Percentiles rank a stretch among this genome's conserved stretches.
phyloP scores from a whole-genome alignment of 2,113 vertebrate genomes.

The Cyprinus carpio region DNA sequence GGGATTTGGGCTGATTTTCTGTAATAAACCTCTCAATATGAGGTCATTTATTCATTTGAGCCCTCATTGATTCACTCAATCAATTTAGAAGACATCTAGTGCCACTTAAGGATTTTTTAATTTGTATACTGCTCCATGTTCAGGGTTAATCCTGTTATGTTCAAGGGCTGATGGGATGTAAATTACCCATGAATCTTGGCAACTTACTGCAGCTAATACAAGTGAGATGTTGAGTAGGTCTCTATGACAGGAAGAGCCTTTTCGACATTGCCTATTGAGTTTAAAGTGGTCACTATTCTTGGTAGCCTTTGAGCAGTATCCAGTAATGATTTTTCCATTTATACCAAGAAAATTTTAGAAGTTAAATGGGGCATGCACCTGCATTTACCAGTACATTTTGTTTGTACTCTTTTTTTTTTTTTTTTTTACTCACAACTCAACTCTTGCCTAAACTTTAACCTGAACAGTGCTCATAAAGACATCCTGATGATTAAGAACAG shows the following conservation, averaged over 20 bases:
- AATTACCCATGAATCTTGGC: constrained; percentile 16
- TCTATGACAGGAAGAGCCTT: neutral
- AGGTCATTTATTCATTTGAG: constrained; percentile 24
- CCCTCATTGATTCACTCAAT: neutral
- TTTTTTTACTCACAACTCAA: neutral
- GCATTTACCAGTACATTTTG: neutral
- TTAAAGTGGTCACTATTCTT: constrained; percentile 4
- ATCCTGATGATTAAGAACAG: neutral
- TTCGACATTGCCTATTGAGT: neutral
- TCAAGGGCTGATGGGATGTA: constrained; percentile 24
- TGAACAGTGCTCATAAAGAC: neutral
- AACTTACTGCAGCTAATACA: neutral
- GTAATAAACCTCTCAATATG: constrained; percentile 23
- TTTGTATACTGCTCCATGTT: constrained; percentile 9
- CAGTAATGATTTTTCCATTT: neutral
- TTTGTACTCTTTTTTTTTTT: neutral
- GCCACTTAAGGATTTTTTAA: neutral
- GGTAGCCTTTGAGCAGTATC: neutral
- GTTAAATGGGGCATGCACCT: neutral
- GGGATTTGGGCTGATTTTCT: constrained; percentile 4
- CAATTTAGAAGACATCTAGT: neutral
- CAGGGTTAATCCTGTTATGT: constrained; percentile 11
- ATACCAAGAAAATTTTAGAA: neutral
- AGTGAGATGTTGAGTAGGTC: constrained; percentile 1
- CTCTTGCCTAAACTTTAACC: neutral